phyloP scores from a whole-genome alignment of 2,113 vertebrate genomes.

The Xiphophorus couchianus region DNA sequence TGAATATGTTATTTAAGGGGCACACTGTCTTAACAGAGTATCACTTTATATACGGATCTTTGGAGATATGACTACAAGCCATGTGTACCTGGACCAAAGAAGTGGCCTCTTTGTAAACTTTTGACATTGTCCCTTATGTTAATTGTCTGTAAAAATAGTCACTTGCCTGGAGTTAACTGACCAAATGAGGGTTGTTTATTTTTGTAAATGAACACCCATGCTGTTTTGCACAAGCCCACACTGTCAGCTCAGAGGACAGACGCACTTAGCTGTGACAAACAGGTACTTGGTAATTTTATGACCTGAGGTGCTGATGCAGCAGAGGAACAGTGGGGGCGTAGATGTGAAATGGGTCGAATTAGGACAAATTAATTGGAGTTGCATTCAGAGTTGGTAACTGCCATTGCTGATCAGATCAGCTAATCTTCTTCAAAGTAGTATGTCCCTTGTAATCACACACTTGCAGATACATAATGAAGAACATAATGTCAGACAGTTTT shows the following conservation, averaged over 20 bases:
- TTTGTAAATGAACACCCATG: slow-evolving; percentile 29
- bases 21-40: neutral
- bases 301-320: slow-evolving; percentile 39
- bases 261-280: slow-evolving; percentile 51
- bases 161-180: slow-evolving; percentile 20
- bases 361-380: slow-evolving; percentile 37
- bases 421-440: slow-evolving; percentile 22
- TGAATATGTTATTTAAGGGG: neutral
- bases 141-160: slow-evolving; percentile 26
- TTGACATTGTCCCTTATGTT: slow-evolving; percentile 22
- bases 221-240: slow-evolving; percentile 19
- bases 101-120: slow-evolving; percentile 11
- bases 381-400: slow-evolving; percentile 22
- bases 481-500: slow-evolving; percentile 9
- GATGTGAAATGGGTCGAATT: slow-evolving; percentile 40
- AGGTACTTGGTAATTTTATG: slow-evolving; percentile 43
- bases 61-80: neutral
- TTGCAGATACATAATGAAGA: slow-evolving; percentile 20
- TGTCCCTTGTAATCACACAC: slow-evolving; percentile 3
- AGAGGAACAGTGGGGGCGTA: neutral
- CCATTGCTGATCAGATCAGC: slow-evolving; percentile 37
- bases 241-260: slow-evolving; percentile 26
- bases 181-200: slow-evolving; percentile 28
- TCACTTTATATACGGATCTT: neutral
- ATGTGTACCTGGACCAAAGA: neutral